Percentiles rank a stretch among this genome's conserved stretches.
phyloP scores from a whole-genome alignment of 2,888 invertebrate species.

The Trichopria drosophilae region DNA sequence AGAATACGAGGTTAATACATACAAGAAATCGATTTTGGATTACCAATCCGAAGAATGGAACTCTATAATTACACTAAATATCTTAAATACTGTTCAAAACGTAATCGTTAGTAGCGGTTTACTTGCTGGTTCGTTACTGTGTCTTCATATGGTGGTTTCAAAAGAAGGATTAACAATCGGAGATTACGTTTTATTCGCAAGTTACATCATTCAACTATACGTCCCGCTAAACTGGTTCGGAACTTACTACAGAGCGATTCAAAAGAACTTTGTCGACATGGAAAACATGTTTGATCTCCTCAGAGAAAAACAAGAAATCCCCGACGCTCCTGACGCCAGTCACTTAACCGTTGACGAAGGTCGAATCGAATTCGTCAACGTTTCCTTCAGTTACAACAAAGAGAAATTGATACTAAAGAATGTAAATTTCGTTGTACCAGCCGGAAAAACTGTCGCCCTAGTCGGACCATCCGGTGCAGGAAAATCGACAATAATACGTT shows the following conservation, averaged over 20 bases:
- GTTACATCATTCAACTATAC: constrained; percentile 92
- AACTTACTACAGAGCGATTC: constrained; percentile 95
- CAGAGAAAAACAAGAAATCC: constrained; percentile 82
- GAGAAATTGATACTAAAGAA: constrained; percentile 77
- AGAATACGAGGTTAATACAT: constrained; percentile 84
- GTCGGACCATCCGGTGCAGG: constrained; percentile 91
- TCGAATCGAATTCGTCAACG: constrained; percentile 84
- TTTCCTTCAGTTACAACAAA: constrained; percentile 84
- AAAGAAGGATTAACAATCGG: constrained; percentile 79
- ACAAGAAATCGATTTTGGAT: constrained; percentile 79
- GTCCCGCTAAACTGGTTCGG: constrained; percentile 98
- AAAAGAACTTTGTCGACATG: constrained; percentile 98
- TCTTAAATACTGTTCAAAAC: constrained; percentile 91
- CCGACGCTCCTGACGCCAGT: constrained; percentile 79
- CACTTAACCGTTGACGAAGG: constrained; percentile 71
- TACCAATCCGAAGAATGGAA: constrained; percentile 93
- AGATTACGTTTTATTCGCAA: constrained; percentile 93
- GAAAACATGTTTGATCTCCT: constrained; percentile 98
- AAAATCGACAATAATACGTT: constrained; percentile 93
- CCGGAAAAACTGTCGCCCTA: constrained; percentile 84
- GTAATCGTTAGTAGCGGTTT: constrained; percentile 84
- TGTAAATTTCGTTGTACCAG: constrained; percentile 75
- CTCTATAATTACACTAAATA: constrained; percentile 80
- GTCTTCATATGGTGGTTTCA: constrained; percentile 78
- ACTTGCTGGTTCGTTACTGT: constrained; percentile 83